A percentile compares a stretch with the other conserved stretches of the same genome.
Evolutionary conservation across 2,888 invertebrate genomes (phyloP).

Genomic region (Diloba caeruleocephala): DNA sequence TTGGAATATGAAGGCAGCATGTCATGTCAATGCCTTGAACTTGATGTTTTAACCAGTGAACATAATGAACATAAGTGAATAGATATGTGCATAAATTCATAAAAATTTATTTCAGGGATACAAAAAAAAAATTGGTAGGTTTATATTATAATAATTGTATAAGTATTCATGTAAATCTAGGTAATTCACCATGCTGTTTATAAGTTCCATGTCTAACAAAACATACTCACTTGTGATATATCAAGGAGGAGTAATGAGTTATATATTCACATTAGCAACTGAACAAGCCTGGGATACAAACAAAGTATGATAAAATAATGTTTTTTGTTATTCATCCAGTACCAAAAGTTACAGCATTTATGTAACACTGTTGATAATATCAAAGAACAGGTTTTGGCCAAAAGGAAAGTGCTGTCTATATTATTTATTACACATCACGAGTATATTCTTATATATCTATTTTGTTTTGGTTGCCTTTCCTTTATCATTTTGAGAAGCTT

Average conservation of each 20-base stretch:
- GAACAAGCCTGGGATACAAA: too few relatives aligned
- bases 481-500: slow-evolving; percentile 44
- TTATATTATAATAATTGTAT: too few relatives aligned
- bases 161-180: too few relatives aligned
- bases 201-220: too few relatives aligned
- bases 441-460: not conserved
- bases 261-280: too few relatives aligned
- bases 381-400: slow-evolving; percentile 1
- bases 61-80: too few relatives aligned
- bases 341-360: not conserved
- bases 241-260: too few relatives aligned
- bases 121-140: too few relatives aligned
- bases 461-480: not conserved
- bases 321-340: not conserved
- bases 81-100: too few relatives aligned
- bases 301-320: not conserved
- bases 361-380: not conserved
- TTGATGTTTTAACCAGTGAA: not conserved
- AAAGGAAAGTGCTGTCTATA: slow-evolving; percentile 8
- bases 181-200: too few relatives aligned
- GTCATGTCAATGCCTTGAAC: not conserved
- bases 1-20: slow-evolving; percentile 1
- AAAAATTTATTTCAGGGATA: too few relatives aligned
- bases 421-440: slow-evolving; percentile 1
- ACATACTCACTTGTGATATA: too few relatives aligned